Conservation (phyloP, 2,888 invertebrate genomes). For the Antitype chi region DNA sequence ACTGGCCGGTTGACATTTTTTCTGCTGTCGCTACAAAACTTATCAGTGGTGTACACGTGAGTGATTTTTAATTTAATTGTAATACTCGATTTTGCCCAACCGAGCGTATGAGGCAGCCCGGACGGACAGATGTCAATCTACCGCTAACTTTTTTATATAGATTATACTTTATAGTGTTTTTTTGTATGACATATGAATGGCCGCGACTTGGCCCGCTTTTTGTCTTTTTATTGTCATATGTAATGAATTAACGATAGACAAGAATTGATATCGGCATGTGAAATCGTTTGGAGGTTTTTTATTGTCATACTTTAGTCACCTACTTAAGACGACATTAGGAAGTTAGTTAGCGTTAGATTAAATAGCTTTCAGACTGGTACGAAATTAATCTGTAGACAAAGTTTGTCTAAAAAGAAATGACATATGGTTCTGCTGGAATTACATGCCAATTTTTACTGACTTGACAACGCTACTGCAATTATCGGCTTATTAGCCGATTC, state of each 20-base stretch:
- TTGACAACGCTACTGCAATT: conserved; percentile 33
- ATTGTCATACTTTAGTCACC: conserved; percentile 62
- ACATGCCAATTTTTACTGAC: conserved; percentile 28
- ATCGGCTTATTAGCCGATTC: too few species aligned
- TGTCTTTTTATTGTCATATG: conserved; percentile 81
- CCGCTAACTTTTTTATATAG: conserved; percentile 76
- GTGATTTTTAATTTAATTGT: conserved; percentile 90
- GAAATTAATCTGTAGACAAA: conserved; percentile 48
- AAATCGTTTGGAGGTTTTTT: conserved; percentile 71
- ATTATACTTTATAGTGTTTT: conserved; percentile 65
- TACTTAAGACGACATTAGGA: conserved; percentile 51
- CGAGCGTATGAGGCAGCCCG: conserved; percentile 80
- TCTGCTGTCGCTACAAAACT: conserved; percentile 77
- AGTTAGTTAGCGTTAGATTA: conserved; percentile 25
- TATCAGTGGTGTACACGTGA: conserved; percentile 83
- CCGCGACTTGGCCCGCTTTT: conserved; percentile 71
- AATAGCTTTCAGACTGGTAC: conserved; percentile 23
- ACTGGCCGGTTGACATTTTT: conserved; percentile 55
- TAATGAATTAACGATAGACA: conserved; percentile 82
- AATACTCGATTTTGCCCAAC: conserved; percentile 89
- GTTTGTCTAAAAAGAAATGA: conserved; percentile 29
- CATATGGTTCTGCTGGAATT: conserved; percentile 17
- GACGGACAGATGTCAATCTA: conserved; percentile 88
- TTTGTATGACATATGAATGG: conserved; percentile 75
- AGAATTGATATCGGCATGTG: conserved; percentile 77